phyloP scores from a whole-genome alignment of 2,113 vertebrate genomes.

The Rousettus leschenaultii region DNA sequence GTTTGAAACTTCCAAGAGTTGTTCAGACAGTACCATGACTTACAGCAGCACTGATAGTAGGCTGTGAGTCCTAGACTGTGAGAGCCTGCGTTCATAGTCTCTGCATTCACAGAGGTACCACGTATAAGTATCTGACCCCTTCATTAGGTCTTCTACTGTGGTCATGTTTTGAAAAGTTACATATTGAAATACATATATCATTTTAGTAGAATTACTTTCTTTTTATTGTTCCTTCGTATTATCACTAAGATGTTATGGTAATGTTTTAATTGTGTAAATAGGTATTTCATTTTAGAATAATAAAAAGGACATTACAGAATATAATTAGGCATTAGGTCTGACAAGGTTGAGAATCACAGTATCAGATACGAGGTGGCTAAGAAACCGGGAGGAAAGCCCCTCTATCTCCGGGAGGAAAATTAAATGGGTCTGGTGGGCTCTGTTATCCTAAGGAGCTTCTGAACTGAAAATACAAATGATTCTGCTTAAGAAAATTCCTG shows the following conservation, averaged over 20 bases:
- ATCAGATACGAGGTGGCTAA: neutral
- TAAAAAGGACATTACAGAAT: neutral
- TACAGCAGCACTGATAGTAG: neutral
- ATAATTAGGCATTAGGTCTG: neutral
- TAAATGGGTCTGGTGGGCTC: neutral
- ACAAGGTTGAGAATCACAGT: neutral
- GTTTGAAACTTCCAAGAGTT: neutral
- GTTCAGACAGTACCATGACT: neutral
- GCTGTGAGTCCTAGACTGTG: neutral
- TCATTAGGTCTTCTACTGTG: neutral
- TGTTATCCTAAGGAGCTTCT: neutral
- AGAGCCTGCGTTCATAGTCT: neutral
- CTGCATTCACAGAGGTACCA: neutral
- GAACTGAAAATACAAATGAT: neutral
- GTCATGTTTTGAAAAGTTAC: neutral
- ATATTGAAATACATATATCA: neutral
- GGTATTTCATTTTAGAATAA: neutral
- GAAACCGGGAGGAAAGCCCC: neutral
- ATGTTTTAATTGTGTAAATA: neutral
- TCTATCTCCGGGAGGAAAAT: neutral
- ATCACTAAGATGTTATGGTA: neutral
- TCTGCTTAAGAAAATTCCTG: neutral
- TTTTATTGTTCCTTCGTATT: neutral
- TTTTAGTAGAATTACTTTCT: conserved; percentile 3
- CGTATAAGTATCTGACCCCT: neutral